These are phyloP conservation scores for Marasmarcha lunaedactyla DNA, from an alignment of 2,888 invertebrate species.

Conservation along the genomic window DNA sequence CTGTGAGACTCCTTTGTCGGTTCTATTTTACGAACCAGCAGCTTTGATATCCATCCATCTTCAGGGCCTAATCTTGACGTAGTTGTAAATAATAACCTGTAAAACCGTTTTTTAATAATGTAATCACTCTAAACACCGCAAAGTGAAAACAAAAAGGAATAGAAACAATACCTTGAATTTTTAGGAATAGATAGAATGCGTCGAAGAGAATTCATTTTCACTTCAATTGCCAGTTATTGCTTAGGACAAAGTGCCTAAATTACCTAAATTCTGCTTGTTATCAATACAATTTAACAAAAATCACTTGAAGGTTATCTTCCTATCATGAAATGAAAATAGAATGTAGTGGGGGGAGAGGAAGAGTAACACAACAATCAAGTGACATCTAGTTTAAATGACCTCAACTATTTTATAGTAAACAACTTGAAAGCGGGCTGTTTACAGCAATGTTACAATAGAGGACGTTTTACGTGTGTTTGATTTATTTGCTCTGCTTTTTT, in stretches of 20 bases:
- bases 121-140: neutral
- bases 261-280: constrained; percentile 40
- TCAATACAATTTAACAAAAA: constrained; percentile 58
- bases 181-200: constrained; percentile 43
- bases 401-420: no score
- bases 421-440: no score
- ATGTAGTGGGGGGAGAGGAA: constrained; percentile 6
- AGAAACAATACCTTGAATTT: constrained; percentile 40
- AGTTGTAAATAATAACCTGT: constrained; percentile 50
- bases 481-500: no score
- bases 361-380: no score
- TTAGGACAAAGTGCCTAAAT: constrained; percentile 20
- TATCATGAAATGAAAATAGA: constrained; percentile 36
- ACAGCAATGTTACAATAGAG: no score
- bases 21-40: constrained; percentile 90
- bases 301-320: constrained; percentile 62
- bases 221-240: constrained; percentile 12
- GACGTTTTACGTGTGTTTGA: no score
- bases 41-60: constrained; percentile 90
- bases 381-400: neutral
- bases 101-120: constrained; percentile 17
- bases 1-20: constrained; percentile 97
- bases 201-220: constrained; percentile 50
- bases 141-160: constrained; percentile 8
- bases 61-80: constrained; percentile 46